Percentiles rank a stretch among this genome's conserved stretches.
phyloP scores from a whole-genome alignment of 1,140 invertebrate genomes.

The Saxidomus purpurata region DNA sequence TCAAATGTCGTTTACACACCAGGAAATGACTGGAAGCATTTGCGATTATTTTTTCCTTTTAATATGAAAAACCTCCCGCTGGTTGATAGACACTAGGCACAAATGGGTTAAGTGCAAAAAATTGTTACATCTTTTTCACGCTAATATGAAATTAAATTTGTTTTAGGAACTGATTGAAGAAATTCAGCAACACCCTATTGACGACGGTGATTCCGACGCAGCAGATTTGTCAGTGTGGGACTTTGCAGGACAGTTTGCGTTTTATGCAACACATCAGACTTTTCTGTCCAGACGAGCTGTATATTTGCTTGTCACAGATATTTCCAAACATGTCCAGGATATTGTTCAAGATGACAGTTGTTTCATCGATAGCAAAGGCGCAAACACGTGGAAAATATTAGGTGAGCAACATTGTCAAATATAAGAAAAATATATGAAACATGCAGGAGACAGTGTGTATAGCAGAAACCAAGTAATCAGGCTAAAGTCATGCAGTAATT shows the following conservation, averaged over 20 bases:
- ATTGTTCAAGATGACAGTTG: background rate
- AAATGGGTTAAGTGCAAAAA: too few relatives aligned
- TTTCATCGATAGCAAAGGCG: background rate
- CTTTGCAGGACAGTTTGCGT: slow-evolving; percentile 26
- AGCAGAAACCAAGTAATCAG: too few relatives aligned
- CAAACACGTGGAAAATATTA: background rate
- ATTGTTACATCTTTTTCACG: too few relatives aligned
- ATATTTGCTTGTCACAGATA: slow-evolving; percentile 17
- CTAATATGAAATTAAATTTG: too few relatives aligned
- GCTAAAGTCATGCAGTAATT: too few relatives aligned
- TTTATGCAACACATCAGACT: slow-evolving; percentile 13
- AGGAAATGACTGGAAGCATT: too few relatives aligned
- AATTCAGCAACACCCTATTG: background rate
- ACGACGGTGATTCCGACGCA: background rate
- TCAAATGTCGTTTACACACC: too few relatives aligned
- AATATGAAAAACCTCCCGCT: too few relatives aligned
- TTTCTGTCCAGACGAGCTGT: slow-evolving; percentile 12
- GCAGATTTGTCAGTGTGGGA: slow-evolving; percentile 27
- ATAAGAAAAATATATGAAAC: too few relatives aligned
- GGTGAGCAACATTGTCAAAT: background rate
- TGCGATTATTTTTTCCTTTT: too few relatives aligned
- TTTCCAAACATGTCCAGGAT: background rate
- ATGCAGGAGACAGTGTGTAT: too few relatives aligned
- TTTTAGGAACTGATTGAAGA: background rate
- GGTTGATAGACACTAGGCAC: too few relatives aligned